These are phyloP conservation scores for Damaliscus lunatus DNA, from an alignment of 2,113 vertebrate genomes.

Conservation along the genomic window DNA sequence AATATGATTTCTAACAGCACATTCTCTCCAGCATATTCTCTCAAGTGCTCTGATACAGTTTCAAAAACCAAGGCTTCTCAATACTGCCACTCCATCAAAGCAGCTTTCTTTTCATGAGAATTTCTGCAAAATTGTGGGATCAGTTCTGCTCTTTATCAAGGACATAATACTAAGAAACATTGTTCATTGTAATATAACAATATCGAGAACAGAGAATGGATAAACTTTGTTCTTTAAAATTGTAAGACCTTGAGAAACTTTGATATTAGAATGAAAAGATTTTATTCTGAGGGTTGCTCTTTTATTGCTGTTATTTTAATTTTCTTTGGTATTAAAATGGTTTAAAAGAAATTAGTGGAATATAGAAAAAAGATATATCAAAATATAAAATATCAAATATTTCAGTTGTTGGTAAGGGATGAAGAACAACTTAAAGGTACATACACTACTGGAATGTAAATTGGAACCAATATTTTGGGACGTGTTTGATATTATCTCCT, in stretches of 20 bases:
- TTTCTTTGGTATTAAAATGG: background rate
- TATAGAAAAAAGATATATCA: background rate
- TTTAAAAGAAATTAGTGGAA: background rate
- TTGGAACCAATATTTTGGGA: background rate
- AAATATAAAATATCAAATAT: constrained; percentile 20
- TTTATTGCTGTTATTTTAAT: background rate
- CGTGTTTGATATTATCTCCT: background rate
- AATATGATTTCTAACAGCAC: background rate
- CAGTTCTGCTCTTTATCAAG: background rate
- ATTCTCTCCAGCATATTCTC: background rate
- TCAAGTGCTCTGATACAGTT: background rate
- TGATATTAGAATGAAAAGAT: constrained; percentile 13
- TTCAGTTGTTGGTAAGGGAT: background rate
- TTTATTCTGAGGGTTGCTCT: background rate
- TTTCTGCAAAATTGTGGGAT: background rate
- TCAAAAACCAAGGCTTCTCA: background rate
- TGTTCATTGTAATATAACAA: constrained; percentile 4
- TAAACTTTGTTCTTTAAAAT: constrained; percentile 17
- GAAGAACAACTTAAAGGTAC: background rate
- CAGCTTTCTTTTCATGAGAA: background rate
- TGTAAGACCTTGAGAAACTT: constrained; percentile 19
- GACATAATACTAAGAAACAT: background rate
- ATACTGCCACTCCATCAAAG: background rate
- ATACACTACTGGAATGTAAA: background rate
- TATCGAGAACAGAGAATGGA: background rate